Conservation (phyloP, 2,797 vertebrate genomes). For the Mergus octosetaceus region DNA sequence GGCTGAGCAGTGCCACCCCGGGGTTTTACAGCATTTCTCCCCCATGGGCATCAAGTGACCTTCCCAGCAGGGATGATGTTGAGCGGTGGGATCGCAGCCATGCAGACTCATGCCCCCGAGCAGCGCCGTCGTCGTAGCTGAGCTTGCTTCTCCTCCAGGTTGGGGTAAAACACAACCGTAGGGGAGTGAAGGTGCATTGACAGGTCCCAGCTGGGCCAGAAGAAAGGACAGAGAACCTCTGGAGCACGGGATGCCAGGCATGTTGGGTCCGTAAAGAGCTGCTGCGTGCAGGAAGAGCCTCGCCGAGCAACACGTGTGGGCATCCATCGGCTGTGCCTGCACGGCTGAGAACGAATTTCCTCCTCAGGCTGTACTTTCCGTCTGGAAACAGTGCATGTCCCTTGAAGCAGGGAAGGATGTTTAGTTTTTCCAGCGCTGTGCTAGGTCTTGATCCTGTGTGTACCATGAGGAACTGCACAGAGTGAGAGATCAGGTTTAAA, state of each 20-base stretch:
- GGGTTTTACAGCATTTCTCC: not conserved
- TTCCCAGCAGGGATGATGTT: not conserved
- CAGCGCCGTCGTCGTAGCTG: rapidly evolving
- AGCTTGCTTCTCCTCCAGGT: not conserved
- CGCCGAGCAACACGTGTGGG: rapidly evolving
- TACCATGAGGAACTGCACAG: not conserved
- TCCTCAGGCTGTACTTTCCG: not conserved
- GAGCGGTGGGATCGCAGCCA: rapidly evolving
- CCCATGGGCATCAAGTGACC: not conserved
- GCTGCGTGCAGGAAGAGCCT: not conserved
- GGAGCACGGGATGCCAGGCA: not conserved
- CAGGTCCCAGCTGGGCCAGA: not conserved
- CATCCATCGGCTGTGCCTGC: rapidly evolving
- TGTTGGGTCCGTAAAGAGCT: rapidly evolving
- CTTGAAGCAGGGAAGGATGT: not conserved
- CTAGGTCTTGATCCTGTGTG: not conserved
- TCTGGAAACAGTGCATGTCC: not conserved
- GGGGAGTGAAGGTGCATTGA: not conserved
- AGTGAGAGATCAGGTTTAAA: not conserved
- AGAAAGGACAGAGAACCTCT: not conserved
- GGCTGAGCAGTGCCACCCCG: not conserved
- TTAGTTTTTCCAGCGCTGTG: not conserved
- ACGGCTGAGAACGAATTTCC: not conserved
- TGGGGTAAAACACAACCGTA: rapidly evolving
- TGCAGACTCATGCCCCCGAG: not conserved